A percentile compares a stretch with the other conserved stretches of the same genome.
Evolutionary conservation across 2,113 vertebrate genomes (phyloP).

Genomic region (Lepus timidus): DNA sequence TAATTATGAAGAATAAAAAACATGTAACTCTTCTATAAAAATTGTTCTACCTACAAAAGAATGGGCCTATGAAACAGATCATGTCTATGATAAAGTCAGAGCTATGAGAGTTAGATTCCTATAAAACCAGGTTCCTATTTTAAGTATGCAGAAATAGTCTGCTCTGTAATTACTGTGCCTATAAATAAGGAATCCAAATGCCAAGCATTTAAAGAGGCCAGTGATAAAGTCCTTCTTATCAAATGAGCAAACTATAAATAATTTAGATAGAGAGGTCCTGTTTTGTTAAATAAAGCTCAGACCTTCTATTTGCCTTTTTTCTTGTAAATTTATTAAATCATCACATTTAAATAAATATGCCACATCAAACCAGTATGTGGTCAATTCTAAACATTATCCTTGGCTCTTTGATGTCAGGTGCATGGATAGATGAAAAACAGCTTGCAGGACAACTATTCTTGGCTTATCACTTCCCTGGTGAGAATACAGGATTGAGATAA

Average conservation of each 20-base stretch:
- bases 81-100: neutral
- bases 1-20: constrained; percentile 2
- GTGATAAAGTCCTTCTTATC: constrained; percentile 67
- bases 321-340: constrained; percentile 44
- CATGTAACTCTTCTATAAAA: constrained; percentile 69
- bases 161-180: constrained; percentile 50
- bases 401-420: neutral
- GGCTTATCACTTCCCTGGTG: constrained; percentile 7
- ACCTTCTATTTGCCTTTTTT: constrained; percentile 23
- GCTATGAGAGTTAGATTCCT: constrained; percentile 30
- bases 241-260: constrained; percentile 63
- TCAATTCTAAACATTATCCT: neutral
- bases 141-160: constrained; percentile 52
- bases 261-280: neutral
- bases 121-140: constrained; percentile 22
- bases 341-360: constrained; percentile 33
- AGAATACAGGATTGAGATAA: neutral
- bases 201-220: constrained; percentile 27
- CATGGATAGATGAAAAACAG: neutral
- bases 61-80: neutral
- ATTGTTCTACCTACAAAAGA: constrained; percentile 76
- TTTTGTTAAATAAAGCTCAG: constrained; percentile 34
- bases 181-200: constrained; percentile 66
- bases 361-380: neutral
- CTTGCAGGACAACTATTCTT: neutral